phyloP scores from a whole-genome alignment of 1,140 invertebrate species.

The Diuraphis noxia region DNA sequence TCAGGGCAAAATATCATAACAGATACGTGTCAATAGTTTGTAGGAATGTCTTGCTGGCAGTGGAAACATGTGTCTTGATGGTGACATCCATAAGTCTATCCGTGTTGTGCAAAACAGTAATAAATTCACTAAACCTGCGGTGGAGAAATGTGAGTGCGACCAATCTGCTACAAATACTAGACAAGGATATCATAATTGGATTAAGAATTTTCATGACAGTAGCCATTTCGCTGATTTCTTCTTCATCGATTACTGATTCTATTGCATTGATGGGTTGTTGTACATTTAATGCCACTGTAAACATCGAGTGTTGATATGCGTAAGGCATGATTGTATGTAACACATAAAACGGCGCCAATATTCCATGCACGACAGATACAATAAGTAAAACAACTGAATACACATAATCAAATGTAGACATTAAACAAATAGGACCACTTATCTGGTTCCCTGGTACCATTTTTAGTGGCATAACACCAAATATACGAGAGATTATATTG shows the following conservation, averaged over 20 bases:
- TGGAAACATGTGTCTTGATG: background rate
- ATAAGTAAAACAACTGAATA: slow-evolving; percentile 5
- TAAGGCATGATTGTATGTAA: slow-evolving; percentile 53
- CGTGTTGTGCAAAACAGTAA: slow-evolving; percentile 26
- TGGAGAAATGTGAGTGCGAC: slow-evolving; percentile 21
- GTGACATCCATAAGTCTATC: slow-evolving; percentile 24
- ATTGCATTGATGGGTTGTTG: background rate
- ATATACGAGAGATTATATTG: slow-evolving; percentile 36
- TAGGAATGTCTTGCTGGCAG: background rate
- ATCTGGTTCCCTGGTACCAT: background rate
- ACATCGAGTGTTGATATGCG: slow-evolving; percentile 35
- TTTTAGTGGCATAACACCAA: slow-evolving; percentile 53
- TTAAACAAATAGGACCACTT: background rate
- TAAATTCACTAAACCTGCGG: slow-evolving; percentile 10
- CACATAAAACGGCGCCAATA: slow-evolving; percentile 54
- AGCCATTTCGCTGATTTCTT: slow-evolving; percentile 49
- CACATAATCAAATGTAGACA: slow-evolving; percentile 8
- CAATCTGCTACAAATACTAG: slow-evolving; percentile 49
- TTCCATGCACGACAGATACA: slow-evolving; percentile 45
- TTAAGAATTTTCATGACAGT: slow-evolving; percentile 55
- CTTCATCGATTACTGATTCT: background rate
- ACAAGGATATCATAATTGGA: slow-evolving; percentile 53
- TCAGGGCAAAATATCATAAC: slow-evolving; percentile 21
- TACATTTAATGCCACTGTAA: background rate
- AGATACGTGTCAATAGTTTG: background rate